Base-by-base conservation (phyloP, 2,888 invertebrate genomes). In the Tetramorium bicarinatum region DNA sequence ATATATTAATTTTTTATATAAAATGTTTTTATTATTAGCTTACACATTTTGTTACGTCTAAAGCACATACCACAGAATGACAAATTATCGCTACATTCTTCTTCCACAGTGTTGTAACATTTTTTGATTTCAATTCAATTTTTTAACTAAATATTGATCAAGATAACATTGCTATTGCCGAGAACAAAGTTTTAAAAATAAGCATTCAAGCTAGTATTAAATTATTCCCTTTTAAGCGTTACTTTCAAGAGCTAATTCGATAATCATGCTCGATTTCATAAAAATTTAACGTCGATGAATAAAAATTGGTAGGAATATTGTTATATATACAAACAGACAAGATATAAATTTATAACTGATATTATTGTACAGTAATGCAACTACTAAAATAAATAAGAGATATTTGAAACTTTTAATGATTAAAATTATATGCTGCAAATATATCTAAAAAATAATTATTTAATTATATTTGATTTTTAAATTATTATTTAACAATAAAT, bases 121-220 rank as follows among this genome's bases (percentile, higher is more conserved):
- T 69, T 62, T 2, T 13, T 34, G 18, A 29, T 34, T 34, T 34
- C 2, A 7, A 71, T 79, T 71, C n/a, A 0, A 21, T 66, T 3
- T 15, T n/a, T 41, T 56, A 29, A 77, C 29, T 71, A 56, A 79
- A 71, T 79, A 44, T 67, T 44, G 21, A 71, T 47, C 9, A 56
- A 56, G 13, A 2, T 38, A 34, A 34, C 4, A 34, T 34, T 4
- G 29, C 29, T 34, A 11, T 41, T 15, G 18, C 11, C 9, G 7
- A 47, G 11, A 38, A 52, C 3, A 76, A 76, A 2, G 9, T 15
- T 34, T 34, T 1, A 76, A 25, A 66, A 66, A 41, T 54, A n/a
- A 64, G 3, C 15, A 25, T 59, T 56, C 4, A 67, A 25, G 54
- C 54, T 44, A 13, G 8, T 25, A 15, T 71, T 54, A 13, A 71